These are phyloP conservation scores for Rhagologus leucostigma DNA, from an alignment of 2,113 vertebrate genomes.

Conservation along the genomic window DNA sequence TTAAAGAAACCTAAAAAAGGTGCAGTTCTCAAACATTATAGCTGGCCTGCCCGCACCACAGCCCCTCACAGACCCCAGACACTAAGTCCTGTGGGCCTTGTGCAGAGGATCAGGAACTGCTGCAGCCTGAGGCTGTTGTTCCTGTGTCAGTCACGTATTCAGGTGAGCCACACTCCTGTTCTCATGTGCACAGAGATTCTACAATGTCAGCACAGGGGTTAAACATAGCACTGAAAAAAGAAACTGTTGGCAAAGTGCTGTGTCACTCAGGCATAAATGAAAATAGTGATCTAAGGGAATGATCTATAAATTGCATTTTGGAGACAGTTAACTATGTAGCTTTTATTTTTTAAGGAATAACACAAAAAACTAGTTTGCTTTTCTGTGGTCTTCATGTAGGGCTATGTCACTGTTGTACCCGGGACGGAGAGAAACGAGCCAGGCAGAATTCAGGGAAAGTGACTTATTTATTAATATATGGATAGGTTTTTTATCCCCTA, in stretches of 20 bases:
- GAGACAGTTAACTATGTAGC: background rate
- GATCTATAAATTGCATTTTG: background rate
- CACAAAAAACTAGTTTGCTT: background rate
- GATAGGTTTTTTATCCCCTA: too few species aligned
- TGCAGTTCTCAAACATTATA: background rate
- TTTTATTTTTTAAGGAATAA: background rate
- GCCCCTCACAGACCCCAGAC: background rate
- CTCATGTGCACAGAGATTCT: background rate
- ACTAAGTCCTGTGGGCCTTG: background rate
- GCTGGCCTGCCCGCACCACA: background rate
- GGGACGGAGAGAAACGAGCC: too few species aligned
- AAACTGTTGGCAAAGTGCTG: background rate
- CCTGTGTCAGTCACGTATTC: background rate
- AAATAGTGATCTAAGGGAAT: background rate
- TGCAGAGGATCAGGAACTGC: background rate
- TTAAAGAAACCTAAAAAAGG: accelerated
- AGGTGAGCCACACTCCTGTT: background rate
- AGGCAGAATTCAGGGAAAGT: too few species aligned
- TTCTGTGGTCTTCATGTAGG: background rate
- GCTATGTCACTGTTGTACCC: too few species aligned
- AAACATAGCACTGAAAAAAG: background rate
- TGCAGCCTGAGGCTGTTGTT: background rate
- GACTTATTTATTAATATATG: too few species aligned
- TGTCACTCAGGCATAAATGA: background rate
- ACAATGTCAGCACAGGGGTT: background rate